Evolutionary conservation across 1,140 invertebrate species (phyloP).

Genomic region (Papilio dardanus): DNA sequence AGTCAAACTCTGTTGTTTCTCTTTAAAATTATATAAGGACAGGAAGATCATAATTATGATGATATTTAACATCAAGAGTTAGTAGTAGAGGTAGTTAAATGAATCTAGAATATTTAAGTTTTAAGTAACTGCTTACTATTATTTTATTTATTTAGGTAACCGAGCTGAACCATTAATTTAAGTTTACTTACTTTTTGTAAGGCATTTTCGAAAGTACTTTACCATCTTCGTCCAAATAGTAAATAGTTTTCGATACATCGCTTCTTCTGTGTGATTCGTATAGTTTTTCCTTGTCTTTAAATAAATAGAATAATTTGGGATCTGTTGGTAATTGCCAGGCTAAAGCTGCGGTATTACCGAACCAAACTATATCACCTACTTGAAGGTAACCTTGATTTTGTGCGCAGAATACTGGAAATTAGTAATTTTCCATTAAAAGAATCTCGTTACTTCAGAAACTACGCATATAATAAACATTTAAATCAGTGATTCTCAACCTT

Average conservation of each 20-base stretch:
- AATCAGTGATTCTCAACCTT: too few relatives aligned
- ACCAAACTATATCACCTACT: constrained; percentile 83
- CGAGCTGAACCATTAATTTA: too few relatives aligned
- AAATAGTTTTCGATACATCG: constrained; percentile 59
- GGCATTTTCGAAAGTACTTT: constrained; percentile 63
- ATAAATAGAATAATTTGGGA: constrained; percentile 66
- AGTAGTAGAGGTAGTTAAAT: too few relatives aligned
- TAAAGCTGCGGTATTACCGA: constrained; percentile 88
- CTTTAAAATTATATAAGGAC: too few relatives aligned
- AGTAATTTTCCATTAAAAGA: background rate
- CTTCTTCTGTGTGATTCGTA: constrained; percentile 57
- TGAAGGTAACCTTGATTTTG: constrained; percentile 71
- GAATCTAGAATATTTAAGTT: too few relatives aligned
- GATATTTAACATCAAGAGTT: too few relatives aligned
- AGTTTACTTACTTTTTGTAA: constrained; percentile 59
- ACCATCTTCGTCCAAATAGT: constrained; percentile 67
- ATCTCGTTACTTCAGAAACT: too few relatives aligned
- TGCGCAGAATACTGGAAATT: constrained; percentile 64
- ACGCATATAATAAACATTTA: too few relatives aligned
- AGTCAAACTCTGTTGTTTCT: too few relatives aligned
- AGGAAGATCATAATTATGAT: too few relatives aligned
- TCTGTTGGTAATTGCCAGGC: constrained; percentile 88
- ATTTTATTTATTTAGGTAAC: too few relatives aligned
- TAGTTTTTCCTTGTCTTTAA: constrained; percentile 60
- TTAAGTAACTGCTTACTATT: too few relatives aligned